phyloP scores from a whole-genome alignment of 1,140 invertebrate species.

The Leptinotarsa defecta region DNA sequence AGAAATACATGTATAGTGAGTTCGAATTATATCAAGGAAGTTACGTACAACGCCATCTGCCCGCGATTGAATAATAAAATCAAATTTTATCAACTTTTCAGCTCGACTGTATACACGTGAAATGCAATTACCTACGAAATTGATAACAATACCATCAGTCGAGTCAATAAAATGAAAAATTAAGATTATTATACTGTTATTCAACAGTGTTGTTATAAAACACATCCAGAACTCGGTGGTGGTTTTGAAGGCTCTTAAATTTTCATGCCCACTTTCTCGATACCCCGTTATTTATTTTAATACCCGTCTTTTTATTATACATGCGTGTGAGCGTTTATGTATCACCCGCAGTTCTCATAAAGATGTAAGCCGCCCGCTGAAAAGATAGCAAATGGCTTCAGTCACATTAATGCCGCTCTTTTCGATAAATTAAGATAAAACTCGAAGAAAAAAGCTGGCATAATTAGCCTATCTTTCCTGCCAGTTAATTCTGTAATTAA shows the following conservation, averaged over 20 bases:
- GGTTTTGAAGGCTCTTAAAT: constrained; percentile 4
- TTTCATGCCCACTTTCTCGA: background rate
- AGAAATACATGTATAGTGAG: no score
- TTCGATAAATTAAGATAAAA: constrained; percentile 18
- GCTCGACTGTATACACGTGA: no score
- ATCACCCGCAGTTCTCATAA: constrained; percentile 17
- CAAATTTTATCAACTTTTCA: no score
- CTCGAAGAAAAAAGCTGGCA: constrained; percentile 7
- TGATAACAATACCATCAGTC: no score
- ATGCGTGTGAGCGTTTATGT: constrained; percentile 12
- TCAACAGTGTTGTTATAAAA: no score
- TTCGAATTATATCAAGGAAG: no score
- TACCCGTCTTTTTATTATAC: background rate
- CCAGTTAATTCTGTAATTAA: constrained; percentile 24
- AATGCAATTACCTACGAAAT: no score
- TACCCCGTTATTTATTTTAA: constrained; percentile 6
- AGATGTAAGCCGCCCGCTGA: constrained; percentile 17
- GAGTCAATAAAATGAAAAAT: no score
- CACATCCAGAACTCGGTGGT: no score
- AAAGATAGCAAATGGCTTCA: constrained; percentile 14
- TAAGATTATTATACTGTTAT: no score
- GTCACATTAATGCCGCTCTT: constrained; percentile 5
- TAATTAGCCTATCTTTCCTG: constrained; percentile 18
- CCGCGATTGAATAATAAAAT: no score
- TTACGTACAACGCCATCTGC: no score